Evolutionary conservation across 2,888 invertebrate genomes (phyloP).

Genomic region (Tipula helvola): DNA sequence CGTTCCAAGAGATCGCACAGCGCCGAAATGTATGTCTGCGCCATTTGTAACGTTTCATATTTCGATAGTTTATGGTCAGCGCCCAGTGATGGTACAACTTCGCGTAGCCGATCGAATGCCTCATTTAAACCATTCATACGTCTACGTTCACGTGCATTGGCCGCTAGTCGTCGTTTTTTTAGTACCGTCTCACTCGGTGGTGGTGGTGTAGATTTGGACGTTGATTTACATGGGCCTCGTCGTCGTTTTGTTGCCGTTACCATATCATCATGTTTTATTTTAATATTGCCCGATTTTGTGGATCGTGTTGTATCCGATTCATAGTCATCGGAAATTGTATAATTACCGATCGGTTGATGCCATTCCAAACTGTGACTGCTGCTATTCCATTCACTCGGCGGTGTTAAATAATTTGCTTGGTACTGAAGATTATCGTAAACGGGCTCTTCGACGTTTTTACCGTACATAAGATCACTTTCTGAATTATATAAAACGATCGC

Average conservation of each 20-base stretch:
- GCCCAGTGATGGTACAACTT: constrained; percentile 57
- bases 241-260: background rate
- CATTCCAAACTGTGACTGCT: background rate
- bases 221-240: background rate
- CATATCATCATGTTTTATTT: background rate
- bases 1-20: constrained; percentile 48
- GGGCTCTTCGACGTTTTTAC: background rate
- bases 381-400: background rate
- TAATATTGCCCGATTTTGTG: background rate
- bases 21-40: constrained; percentile 60
- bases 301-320: background rate
- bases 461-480: background rate
- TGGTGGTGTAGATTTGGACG: constrained; percentile 11
- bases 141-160: constrained; percentile 59
- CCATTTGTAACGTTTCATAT: constrained; percentile 69
- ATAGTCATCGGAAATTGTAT: background rate
- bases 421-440: background rate
- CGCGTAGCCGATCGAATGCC: constrained; percentile 57
- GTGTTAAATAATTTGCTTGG: background rate
- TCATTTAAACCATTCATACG: constrained; percentile 66
- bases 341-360: background rate
- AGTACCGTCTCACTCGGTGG: constrained; percentile 44
- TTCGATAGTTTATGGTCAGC: constrained; percentile 62
- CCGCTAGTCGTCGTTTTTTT: constrained; percentile 51
- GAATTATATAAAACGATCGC: background rate